A percentile compares a stretch with the other conserved stretches of the same genome.
phyloP scores from a whole-genome alignment of 2,888 invertebrate genomes.

The Dicyrtomina minuta region DNA sequence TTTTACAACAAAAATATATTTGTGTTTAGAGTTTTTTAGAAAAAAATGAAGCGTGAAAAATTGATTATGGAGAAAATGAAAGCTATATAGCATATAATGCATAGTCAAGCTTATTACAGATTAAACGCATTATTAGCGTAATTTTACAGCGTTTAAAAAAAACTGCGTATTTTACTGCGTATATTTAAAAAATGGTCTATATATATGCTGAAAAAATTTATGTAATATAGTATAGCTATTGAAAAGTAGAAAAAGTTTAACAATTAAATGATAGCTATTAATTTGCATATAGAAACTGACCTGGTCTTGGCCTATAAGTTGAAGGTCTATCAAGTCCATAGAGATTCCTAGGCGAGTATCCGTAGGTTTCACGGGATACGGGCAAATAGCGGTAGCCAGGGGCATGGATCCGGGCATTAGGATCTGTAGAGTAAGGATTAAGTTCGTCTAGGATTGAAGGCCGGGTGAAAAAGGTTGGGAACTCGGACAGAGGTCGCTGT shows the following conservation, averaged over 20 bases:
- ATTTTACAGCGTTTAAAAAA: background rate
- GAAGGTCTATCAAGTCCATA: constrained; percentile 40
- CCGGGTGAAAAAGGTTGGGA: constrained; percentile 37
- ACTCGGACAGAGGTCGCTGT: constrained; percentile 39
- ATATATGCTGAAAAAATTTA: background rate
- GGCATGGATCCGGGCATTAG: constrained; percentile 68
- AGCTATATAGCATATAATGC: background rate
- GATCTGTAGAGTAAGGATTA: constrained; percentile 68
- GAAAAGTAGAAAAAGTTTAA: background rate
- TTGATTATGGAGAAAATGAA: background rate
- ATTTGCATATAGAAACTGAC: constrained; percentile 36
- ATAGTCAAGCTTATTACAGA: background rate
- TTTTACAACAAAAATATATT: no score
- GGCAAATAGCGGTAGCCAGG: constrained; percentile 89
- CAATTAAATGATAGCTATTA: no score
- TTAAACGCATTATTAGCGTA: no score
- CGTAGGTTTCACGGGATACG: constrained; percentile 82
- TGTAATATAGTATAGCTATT: background rate
- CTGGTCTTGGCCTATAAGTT: constrained; percentile 43
- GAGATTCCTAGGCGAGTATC: constrained; percentile 69
- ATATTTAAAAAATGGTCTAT: background rate
- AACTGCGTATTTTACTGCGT: background rate
- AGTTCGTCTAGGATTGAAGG: constrained; percentile 67
- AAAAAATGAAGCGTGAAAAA: background rate
- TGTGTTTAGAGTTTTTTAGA: background rate